Base-by-base conservation (phyloP, 1,140 invertebrate genomes). In the Kradibia gibbosae region DNA sequence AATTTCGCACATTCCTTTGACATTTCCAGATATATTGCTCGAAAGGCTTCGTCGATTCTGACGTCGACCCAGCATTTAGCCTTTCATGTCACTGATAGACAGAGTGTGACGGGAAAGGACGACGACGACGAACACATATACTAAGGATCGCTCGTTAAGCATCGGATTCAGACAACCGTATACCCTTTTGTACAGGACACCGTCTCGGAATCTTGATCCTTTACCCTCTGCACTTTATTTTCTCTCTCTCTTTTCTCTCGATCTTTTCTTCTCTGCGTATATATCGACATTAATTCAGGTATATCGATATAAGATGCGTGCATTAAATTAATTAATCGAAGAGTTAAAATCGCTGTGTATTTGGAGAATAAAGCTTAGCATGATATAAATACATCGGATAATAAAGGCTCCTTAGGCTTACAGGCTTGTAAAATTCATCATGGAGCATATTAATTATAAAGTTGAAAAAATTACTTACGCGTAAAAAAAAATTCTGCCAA, bases 91-190 rank as follows among this genome's bases (percentile, higher is more conserved):
- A 31, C 28, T 28, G 36, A 73, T n/a, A 48, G 31, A 1, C 45
- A 20, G 53, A 25, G 34, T 31, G 39, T 25, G n/a, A 20, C 25
- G 3, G 53, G 28, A 55, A 50, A 39, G 8, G 73, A 57, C n/a
- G 62, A 65, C 62, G 62, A 65, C 17, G 67, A 70, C 39, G 31
- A 11, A 5, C 48, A 53, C 20, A 67, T 78, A 72, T 22, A 28
- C 17, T 42, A 28, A 25, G 60, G 73, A 67, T 81, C 79, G 60
- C 79, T 81, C 72, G 79, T 81, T 81, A 81, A 81, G 79, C 72
- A 70, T 81, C 73, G 72, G 75, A 81, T 81, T 81, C 80, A 81
- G 42, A 8, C 53, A 73, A 71, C 48, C 39, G 42, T n/a, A 62
- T 34, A 22, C 60, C 39, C 57, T n/a, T n/a, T 8, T n/a, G 60